Conservation (phyloP, 2,113 vertebrate species). For the Pristiophorus japonicus region DNA sequence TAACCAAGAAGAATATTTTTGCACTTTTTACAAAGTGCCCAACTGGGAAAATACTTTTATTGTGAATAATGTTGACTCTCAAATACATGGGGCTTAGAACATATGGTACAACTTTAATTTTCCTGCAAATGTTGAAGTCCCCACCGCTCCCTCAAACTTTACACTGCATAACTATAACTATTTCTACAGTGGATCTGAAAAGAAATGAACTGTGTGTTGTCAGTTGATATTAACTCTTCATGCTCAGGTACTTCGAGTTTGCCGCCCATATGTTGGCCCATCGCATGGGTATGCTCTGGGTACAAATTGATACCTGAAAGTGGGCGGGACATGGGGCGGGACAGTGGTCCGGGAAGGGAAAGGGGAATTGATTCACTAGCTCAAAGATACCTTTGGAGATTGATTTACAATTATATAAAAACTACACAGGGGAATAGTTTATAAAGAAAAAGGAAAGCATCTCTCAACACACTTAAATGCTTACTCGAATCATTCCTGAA, state of each 20-base stretch:
- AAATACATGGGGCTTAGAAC: neutral
- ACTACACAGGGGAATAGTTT: neutral
- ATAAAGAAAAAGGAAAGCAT: neutral
- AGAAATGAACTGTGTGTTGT: neutral
- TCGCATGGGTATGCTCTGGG: neutral
- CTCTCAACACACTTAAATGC: neutral
- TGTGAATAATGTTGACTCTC: neutral
- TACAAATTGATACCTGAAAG: neutral
- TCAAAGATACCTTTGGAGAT: neutral
- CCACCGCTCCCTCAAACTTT: neutral
- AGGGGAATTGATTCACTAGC: neutral
- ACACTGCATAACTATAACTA: neutral
- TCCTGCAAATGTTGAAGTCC: neutral
- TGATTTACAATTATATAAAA: neutral
- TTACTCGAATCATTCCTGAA: neutral
- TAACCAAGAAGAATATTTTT: neutral
- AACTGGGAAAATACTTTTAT: neutral
- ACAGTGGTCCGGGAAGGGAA: neutral
- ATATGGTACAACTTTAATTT: neutral
- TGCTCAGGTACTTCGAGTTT: neutral
- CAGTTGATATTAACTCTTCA: neutral
- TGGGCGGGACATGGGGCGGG: too few species aligned
- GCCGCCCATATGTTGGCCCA: neutral
- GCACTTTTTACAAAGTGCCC: neutral
- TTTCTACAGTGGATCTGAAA: slow-evolving; percentile 2